phyloP scores from a whole-genome alignment of 2,797 vertebrate genomes.

The Mallotus villosus region DNA sequence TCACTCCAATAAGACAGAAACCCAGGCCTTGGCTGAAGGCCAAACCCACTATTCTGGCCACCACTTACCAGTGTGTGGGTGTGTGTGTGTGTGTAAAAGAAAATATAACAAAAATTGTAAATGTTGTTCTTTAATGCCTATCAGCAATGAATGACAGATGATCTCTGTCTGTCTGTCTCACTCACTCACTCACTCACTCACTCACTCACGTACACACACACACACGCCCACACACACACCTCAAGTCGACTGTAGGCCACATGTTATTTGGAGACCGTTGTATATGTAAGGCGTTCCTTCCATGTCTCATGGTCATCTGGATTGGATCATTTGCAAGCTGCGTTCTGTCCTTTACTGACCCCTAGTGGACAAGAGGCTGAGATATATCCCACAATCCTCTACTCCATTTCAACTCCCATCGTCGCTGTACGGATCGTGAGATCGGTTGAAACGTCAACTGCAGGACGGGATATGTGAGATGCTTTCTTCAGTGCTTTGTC shows the following conservation, averaged over 20 bases:
- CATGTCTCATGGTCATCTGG: background rate
- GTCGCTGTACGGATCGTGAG: no score
- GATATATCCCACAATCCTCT: constrained; percentile 6
- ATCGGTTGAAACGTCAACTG: no score
- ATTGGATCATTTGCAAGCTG: background rate
- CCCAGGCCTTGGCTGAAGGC: constrained; percentile 43
- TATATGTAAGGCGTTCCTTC: constrained; percentile 5
- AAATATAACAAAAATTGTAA: background rate
- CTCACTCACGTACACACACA: constrained; percentile 19
- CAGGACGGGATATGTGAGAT: no score
- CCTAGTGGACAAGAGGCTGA: constrained; percentile 27
- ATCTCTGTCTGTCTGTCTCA: background rate
- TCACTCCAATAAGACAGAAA: constrained; percentile 51
- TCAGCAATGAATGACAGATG: no score
- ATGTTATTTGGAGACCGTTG: constrained; percentile 28
- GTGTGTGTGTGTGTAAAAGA: background rate
- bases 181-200: constrained; percentile 11
- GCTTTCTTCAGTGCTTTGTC: no score
- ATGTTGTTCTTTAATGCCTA: background rate
- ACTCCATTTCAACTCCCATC: constrained; percentile 57
- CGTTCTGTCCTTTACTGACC: constrained; percentile 30
- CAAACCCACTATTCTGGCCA: constrained; percentile 31
- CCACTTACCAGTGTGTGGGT: constrained; percentile 16
- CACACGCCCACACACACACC: constrained; percentile 7
- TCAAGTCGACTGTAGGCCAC: background rate